Conservation (phyloP, 1,140 invertebrate genomes). For the Ditylenchus dipsaci region DNA sequence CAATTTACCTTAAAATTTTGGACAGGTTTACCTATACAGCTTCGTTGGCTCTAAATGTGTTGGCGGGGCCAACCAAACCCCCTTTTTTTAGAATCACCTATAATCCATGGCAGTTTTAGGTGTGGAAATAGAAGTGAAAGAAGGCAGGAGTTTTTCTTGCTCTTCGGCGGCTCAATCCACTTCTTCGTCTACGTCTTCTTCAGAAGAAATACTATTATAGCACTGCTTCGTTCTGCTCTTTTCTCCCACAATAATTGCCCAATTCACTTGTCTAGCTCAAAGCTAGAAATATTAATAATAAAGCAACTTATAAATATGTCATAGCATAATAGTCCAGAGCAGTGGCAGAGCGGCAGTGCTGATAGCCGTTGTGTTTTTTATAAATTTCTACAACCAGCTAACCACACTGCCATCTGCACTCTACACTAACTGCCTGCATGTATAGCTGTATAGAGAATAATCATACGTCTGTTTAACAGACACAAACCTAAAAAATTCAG, state of each 20-base stretch:
- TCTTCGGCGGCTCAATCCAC: neutral
- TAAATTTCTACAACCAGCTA: constrained; percentile 20
- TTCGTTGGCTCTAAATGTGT: no score
- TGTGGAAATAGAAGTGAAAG: no score
- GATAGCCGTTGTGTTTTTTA: constrained; percentile 20
- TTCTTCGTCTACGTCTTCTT: neutral
- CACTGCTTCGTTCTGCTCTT: neutral
- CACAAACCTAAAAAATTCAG: no score
- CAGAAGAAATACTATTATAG: neutral
- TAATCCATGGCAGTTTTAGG: no score
- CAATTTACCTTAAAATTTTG: no score
- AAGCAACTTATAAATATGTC: neutral
- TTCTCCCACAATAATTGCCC: neutral
- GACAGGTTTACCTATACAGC: no score
- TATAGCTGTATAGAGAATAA: no score
- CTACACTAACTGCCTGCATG: neutral
- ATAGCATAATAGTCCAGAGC: neutral
- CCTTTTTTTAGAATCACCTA: no score
- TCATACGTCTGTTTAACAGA: no score
- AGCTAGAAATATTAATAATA: neutral
- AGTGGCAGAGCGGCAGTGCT: constrained; percentile 10
- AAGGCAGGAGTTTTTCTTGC: neutral
- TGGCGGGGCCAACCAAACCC: no score
- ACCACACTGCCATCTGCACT: constrained; percentile 18
- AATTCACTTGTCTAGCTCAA: neutral